Evolutionary conservation across 2,797 vertebrate species (phyloP).

Genomic region (Crotalus adamanteus): DNA sequence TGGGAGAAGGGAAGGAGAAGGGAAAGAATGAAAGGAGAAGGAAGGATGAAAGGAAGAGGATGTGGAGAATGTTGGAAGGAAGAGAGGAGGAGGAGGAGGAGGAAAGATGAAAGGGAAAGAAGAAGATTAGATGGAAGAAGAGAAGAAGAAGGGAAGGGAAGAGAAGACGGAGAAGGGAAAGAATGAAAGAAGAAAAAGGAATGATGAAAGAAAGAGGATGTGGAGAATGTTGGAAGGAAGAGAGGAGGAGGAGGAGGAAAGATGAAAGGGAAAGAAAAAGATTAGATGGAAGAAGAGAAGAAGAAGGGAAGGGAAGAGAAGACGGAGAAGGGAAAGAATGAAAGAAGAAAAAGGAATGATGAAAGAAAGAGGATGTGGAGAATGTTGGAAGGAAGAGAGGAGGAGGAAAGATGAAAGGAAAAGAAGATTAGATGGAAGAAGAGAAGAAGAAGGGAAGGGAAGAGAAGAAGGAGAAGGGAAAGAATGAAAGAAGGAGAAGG

Average conservation of each 20-base stretch:
- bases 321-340: neutral
- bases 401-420: no score
- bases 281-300: no score
- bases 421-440: no score
- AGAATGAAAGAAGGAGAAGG: constrained; percentile 26
- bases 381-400: neutral
- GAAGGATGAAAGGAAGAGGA: neutral
- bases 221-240: neutral
- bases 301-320: neutral
- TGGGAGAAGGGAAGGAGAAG: neutral
- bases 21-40: neutral
- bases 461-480: neutral
- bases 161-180: no score
- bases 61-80: neutral
- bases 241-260: no score
- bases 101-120: constrained; percentile 10
- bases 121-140: no score
- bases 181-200: neutral
- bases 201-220: neutral
- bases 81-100: neutral
- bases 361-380: neutral
- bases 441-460: neutral
- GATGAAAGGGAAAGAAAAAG: no score
- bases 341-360: constrained; percentile 27
- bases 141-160: neutral